phyloP scores from a whole-genome alignment of 2,113 vertebrate species.

The Pteropus alecto region DNA sequence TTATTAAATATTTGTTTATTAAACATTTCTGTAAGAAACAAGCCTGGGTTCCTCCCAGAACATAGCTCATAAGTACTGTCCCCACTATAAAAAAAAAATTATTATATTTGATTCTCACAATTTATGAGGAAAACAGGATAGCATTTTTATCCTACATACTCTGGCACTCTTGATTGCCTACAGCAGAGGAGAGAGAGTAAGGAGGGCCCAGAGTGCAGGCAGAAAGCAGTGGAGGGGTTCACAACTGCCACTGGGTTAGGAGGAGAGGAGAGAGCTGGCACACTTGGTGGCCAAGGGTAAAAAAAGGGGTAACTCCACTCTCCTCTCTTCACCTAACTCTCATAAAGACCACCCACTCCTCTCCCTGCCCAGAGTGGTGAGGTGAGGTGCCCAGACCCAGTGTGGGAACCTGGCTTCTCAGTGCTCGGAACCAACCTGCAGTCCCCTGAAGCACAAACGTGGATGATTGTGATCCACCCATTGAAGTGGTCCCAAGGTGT shows the following conservation, averaged over 20 bases:
- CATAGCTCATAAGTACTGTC: rapidly evolving
- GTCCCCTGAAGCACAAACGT: not conserved
- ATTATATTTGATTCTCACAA: not conserved
- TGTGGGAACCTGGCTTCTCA: not conserved
- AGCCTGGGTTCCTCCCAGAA: not conserved
- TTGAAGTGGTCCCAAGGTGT: too few relatives aligned
- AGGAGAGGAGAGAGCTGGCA: not conserved
- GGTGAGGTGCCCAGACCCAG: not conserved
- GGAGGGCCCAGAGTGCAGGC: not conserved
- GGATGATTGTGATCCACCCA: not conserved
- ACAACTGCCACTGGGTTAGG: rapidly evolving
- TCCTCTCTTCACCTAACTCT: not conserved
- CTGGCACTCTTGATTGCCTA: not conserved
- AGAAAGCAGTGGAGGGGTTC: too few relatives aligned
- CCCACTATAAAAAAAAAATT: not conserved
- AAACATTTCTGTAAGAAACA: not conserved
- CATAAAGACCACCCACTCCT: not conserved
- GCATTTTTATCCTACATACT: not conserved
- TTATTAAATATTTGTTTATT: not conserved
- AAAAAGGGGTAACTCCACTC: too few relatives aligned
- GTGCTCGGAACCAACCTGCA: not conserved
- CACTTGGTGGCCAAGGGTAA: not conserved
- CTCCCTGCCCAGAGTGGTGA: not conserved
- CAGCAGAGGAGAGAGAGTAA: not conserved
- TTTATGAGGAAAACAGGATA: not conserved